Conservation (phyloP, 2,797 vertebrate species). For the Octomys mimax region DNA sequence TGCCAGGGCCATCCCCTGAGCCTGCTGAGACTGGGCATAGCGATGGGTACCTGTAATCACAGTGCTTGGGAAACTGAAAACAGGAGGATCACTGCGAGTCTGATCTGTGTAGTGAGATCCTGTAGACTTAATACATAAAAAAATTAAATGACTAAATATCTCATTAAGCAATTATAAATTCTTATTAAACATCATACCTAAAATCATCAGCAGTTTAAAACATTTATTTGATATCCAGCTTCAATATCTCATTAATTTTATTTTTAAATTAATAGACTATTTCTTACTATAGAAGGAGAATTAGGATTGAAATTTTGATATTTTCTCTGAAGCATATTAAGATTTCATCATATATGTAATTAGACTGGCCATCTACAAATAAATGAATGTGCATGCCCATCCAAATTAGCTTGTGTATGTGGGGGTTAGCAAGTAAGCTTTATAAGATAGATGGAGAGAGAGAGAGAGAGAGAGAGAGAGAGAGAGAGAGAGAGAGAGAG, state of each 20-base stretch:
- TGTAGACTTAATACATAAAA: too few relatives aligned
- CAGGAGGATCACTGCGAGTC: too few relatives aligned
- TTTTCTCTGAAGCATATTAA: background rate
- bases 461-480: too few relatives aligned
- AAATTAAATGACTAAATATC: background rate
- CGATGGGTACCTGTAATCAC: too few relatives aligned
- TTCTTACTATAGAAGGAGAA: background rate
- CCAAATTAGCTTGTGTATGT: too few relatives aligned
- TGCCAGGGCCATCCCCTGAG: too few relatives aligned
- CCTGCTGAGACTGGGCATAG: too few relatives aligned
- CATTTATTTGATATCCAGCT: background rate
- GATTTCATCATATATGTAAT: background rate
- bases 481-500: too few relatives aligned
- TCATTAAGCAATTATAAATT: background rate
- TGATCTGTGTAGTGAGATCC: too few relatives aligned
- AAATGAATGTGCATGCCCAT: background rate
- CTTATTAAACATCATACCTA: background rate
- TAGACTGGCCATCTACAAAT: background rate
- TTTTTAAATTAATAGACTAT: background rate
- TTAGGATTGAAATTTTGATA: background rate
- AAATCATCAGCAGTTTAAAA: background rate
- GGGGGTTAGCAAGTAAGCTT: too few relatives aligned
- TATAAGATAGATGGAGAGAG: too few relatives aligned
- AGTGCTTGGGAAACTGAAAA: too few relatives aligned
- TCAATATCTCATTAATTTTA: background rate